phyloP scores from a whole-genome alignment of 2,888 invertebrate species.

The Drosophila vallismaia region DNA sequence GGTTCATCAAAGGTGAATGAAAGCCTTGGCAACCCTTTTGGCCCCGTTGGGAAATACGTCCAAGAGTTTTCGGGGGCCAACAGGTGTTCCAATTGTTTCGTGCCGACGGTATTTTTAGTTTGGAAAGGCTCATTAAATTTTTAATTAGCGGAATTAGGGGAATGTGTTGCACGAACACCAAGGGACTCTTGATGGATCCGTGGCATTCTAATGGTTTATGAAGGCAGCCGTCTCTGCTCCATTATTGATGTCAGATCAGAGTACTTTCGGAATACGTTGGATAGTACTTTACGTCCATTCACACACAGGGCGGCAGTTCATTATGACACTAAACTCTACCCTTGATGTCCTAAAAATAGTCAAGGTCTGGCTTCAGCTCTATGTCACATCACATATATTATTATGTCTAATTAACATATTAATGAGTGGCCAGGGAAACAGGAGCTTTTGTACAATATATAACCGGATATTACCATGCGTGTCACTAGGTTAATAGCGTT shows the following conservation, averaged over 20 bases:
- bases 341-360: slow-evolving; percentile 49
- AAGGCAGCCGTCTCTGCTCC: slow-evolving; percentile 12
- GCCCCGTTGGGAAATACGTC: slow-evolving; percentile 70
- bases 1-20: slow-evolving; percentile 33
- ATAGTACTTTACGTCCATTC: slow-evolving; percentile 1
- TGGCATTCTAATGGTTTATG: slow-evolving; percentile 15
- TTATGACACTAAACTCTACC: slow-evolving; percentile 19
- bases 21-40: slow-evolving; percentile 37
- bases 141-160: slow-evolving; percentile 74
- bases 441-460: slow-evolving; percentile 37
- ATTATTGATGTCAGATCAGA: slow-evolving; percentile 40
- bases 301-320: slow-evolving; percentile 20
- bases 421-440: slow-evolving; percentile 48
- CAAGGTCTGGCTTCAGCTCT: slow-evolving; percentile 24
- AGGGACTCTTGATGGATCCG: slow-evolving; percentile 42
- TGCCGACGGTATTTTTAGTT: slow-evolving; percentile 57
- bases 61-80: slow-evolving; percentile 66
- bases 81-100: slow-evolving; percentile 70
- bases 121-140: slow-evolving; percentile 74
- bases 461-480: slow-evolving; percentile 70
- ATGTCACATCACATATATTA: slow-evolving; percentile 38
- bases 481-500: slow-evolving; percentile 59
- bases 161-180: slow-evolving; percentile 41
- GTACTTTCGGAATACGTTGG: slow-evolving; percentile 32
- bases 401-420: slow-evolving; percentile 62